Evolutionary conservation across 2,888 invertebrate genomes (phyloP).

Genomic region (Drosophila algonquin): DNA sequence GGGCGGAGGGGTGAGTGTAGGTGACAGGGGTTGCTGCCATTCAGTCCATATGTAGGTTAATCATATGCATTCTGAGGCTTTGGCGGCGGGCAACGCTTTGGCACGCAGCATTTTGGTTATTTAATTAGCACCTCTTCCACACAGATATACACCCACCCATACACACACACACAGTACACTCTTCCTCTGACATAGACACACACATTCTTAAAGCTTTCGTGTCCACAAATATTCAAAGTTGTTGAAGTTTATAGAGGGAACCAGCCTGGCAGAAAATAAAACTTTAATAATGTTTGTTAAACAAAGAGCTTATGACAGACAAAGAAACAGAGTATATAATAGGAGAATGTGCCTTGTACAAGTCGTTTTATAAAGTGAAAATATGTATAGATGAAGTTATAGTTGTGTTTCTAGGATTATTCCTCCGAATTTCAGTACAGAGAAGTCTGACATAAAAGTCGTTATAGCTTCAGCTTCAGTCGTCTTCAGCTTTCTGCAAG

Average conservation of each 20-base stretch:
- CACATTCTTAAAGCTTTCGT: slow-evolving; percentile 24
- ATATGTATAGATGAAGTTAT: too few species aligned
- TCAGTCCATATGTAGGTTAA: slow-evolving; percentile 64
- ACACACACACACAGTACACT: not conserved
- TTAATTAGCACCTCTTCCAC: slow-evolving; percentile 59
- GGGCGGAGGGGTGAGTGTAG: not conserved
- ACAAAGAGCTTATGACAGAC: not conserved
- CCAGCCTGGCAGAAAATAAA: not conserved
- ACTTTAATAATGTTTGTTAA: not conserved
- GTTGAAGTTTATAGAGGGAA: slow-evolving; percentile 2
- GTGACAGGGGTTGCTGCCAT: not conserved
- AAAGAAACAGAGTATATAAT: not conserved
- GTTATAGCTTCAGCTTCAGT: too few species aligned
- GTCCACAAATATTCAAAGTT: slow-evolving; percentile 23
- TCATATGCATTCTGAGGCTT: slow-evolving; percentile 58
- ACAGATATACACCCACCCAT: not conserved
- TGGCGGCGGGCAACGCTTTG: slow-evolving; percentile 28
- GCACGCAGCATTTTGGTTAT: slow-evolving; percentile 58
- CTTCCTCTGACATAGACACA: not conserved
- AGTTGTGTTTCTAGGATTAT: too few species aligned
- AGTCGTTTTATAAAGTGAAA: too few species aligned
- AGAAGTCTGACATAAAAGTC: too few species aligned
- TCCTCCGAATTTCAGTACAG: too few species aligned
- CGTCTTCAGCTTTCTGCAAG: too few species aligned
- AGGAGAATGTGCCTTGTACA: not conserved